A percentile compares a stretch with the other conserved stretches of the same genome.
Evolutionary conservation across 2,888 invertebrate genomes (phyloP).

Genomic region (Acronicta leporina): DNA sequence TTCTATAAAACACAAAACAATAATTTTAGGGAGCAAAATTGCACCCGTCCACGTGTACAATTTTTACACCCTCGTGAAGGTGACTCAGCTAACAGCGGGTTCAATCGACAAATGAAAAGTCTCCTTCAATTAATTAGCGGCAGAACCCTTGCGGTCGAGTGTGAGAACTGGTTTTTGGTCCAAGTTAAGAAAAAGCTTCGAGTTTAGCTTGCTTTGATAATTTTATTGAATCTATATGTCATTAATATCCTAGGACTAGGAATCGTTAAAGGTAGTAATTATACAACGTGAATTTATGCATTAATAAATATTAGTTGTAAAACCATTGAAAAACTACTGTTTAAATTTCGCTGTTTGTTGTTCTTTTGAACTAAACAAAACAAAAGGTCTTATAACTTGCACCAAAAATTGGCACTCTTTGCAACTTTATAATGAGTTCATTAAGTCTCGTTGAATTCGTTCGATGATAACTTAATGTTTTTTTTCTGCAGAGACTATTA

Average conservation of each 20-base stretch:
- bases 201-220: too few relatives aligned
- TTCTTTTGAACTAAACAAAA: too few relatives aligned
- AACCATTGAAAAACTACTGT: too few relatives aligned
- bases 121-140: conserved; percentile 80
- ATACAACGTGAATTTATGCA: too few relatives aligned
- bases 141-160: conserved; percentile 67
- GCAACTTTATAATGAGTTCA: conserved; percentile 84
- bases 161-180: conserved; percentile 67
- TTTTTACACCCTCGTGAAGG: conserved; percentile 60
- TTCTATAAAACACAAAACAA: conserved; percentile 13
- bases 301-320: too few relatives aligned
- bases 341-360: too few relatives aligned
- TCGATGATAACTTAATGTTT: conserved; percentile 66
- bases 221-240: too few relatives aligned
- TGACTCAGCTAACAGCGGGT: conserved; percentile 54
- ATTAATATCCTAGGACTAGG: too few relatives aligned
- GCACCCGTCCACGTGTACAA: conserved; percentile 53
- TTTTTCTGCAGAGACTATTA: conserved; percentile 56
- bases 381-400: conserved; percentile 27
- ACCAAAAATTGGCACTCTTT: conserved; percentile 58
- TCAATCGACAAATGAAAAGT: conserved; percentile 79
- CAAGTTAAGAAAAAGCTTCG: conserved; percentile 3
- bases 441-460: conserved; percentile 71
- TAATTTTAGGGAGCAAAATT: conserved; percentile 28
- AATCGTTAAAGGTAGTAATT: too few relatives aligned